Conservation (phyloP, 2,797 vertebrate species). For the Okamejei kenojei region DNA sequence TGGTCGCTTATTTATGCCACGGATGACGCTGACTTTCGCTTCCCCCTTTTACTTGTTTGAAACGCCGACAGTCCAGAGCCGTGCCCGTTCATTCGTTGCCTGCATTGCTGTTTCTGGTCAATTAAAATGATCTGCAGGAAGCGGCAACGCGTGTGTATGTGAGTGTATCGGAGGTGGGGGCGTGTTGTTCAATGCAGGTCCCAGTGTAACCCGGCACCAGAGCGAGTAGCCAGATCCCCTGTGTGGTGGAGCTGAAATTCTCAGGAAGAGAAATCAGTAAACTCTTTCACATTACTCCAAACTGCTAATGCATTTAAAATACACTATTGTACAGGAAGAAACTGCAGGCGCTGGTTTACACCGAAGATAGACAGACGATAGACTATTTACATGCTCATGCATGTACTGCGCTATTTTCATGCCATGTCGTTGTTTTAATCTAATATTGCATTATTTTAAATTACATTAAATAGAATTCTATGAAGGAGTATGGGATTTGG, state of each 20-base stretch:
- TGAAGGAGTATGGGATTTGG: not conserved
- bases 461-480: not conserved
- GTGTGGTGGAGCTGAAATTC: not conserved
- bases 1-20: not conserved
- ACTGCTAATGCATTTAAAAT: not conserved
- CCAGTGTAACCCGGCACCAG: not conserved
- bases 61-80: not conserved
- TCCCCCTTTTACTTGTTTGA: not conserved
- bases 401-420: not conserved
- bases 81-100: not conserved
- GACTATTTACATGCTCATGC: too few species aligned
- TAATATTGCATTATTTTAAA: not conserved
- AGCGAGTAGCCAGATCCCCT: too few species aligned
- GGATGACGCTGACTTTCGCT: not conserved
- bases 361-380: too few species aligned
- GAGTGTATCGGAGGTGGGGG: too few species aligned
- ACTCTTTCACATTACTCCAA: not conserved
- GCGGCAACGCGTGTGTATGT: not conserved
- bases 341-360: too few species aligned
- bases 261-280: not conserved
- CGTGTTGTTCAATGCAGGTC: not conserved
- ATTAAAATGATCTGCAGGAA: not conserved
- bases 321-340: too few species aligned
- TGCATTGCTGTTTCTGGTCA: not conserved
- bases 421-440: not conserved